phyloP scores from a whole-genome alignment of 2,113 vertebrate genomes.

The Brachirus orientalis region DNA sequence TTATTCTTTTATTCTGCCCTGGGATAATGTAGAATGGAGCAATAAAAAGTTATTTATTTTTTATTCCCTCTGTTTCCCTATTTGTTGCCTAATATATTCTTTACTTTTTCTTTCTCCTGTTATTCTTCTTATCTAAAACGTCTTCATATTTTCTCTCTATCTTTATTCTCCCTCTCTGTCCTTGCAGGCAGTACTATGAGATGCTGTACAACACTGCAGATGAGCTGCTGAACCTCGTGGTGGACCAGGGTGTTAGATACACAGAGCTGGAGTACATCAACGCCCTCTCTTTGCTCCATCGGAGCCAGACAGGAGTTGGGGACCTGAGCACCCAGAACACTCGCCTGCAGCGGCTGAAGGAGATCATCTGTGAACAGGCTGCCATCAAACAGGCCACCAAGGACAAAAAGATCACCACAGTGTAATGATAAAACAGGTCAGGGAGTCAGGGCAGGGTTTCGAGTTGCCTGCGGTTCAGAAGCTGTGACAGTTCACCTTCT shows the following conservation, averaged over 20 bases:
- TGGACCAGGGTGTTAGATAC: conserved; percentile 98
- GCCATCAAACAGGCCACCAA: conserved; percentile 99
- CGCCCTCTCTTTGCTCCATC: conserved; percentile 92
- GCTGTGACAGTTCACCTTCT: background rate
- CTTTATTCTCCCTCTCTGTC: background rate
- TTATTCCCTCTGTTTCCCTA: background rate
- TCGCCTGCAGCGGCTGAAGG: conserved; percentile 93
- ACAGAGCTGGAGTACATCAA: conserved; percentile 98
- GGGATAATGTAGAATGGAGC: conserved; percentile 21
- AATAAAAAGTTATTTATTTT: conserved; percentile 26
- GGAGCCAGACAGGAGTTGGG: conserved; percentile 96
- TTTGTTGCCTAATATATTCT: no score
- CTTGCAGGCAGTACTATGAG: conserved; percentile 95
- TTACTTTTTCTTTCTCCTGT: background rate
- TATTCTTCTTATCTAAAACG: conserved; percentile 2
- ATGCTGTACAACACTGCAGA: conserved; percentile 98
- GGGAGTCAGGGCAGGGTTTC: background rate
- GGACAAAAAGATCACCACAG: conserved; percentile 99
- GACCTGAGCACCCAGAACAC: conserved; percentile 94
- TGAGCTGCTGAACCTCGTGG: conserved; percentile 95
- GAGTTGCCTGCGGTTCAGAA: background rate
- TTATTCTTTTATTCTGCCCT: conserved; percentile 30
- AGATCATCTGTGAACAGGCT: conserved; percentile 98
- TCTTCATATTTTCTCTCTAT: background rate
- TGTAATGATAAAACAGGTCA: conserved; percentile 71